These are phyloP conservation scores for Polia nebulosa DNA, from an alignment of 2,888 invertebrate species.

Conservation along the genomic window DNA sequence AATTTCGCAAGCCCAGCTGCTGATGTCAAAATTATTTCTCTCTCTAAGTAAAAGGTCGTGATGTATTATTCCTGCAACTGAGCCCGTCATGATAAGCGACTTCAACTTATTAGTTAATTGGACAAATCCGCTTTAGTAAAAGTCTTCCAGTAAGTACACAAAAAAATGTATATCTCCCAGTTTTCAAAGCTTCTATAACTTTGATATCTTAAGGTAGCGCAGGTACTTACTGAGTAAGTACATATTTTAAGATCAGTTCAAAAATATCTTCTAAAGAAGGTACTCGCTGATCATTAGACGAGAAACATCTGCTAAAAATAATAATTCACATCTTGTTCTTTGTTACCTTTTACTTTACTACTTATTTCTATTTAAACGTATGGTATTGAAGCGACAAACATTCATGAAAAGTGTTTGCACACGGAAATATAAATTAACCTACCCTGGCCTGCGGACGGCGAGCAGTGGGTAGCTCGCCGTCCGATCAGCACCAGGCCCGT, in stretches of 20 bases:
- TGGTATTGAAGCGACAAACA: not conserved
- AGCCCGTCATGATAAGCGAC: constrained; percentile 36
- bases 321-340: not conserved
- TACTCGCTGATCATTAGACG: not conserved
- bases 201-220: not conserved
- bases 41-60: constrained; percentile 27
- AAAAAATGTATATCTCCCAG: not conserved
- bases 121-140: constrained; percentile 29
- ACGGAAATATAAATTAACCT: constrained; percentile 53
- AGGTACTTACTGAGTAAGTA: not conserved
- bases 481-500: no score
- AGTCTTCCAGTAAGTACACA: constrained; percentile 1
- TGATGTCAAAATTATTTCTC: constrained; percentile 31
- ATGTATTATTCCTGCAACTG: constrained; percentile 30
- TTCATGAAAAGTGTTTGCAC: constrained; percentile 41
- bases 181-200: constrained; percentile 15
- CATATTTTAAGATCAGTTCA: not conserved
- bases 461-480: no score
- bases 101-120: constrained; percentile 41
- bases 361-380: constrained; percentile 6
- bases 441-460: no score
- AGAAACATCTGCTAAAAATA: not conserved
- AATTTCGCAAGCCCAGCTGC: constrained; percentile 31
- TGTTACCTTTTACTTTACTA: no score
- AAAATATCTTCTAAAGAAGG: not conserved